phyloP scores from a whole-genome alignment of 1,140 invertebrate species.

The Sitobion miscanthi region DNA sequence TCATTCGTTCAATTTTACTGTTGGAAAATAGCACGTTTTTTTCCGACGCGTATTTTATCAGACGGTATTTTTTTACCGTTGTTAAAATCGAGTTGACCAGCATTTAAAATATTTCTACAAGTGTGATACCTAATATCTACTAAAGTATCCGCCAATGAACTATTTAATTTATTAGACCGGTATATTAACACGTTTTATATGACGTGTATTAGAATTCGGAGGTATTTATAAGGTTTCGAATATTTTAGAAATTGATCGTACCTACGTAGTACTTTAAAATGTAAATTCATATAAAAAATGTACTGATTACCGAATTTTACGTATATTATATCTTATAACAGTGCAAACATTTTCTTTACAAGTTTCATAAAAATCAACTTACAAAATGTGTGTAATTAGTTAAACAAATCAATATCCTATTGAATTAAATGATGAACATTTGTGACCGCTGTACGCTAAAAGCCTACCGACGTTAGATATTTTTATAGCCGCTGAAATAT shows the following conservation, averaged over 20 bases:
- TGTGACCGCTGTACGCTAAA: not conserved
- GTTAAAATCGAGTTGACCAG: no score
- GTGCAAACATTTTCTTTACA: not conserved
- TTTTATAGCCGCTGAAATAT: not conserved
- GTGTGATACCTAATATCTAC: no score
- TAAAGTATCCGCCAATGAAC: no score
- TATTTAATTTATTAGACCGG: no score
- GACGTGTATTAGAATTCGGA: no score
- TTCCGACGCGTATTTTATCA: not conserved
- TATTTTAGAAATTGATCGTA: not conserved
- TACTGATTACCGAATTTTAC: no score
- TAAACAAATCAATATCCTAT: not conserved
- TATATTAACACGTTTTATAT: no score
- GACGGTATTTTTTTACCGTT: no score
- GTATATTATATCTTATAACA: not conserved
- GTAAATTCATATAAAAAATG: no score
- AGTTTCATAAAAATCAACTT: no score
- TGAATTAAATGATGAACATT: not conserved
- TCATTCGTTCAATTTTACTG: not conserved
- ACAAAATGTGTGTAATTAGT: not conserved
- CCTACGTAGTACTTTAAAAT: not conserved
- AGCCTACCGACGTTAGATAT: not conserved
- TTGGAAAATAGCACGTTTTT: not conserved
- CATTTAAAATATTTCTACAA: no score
- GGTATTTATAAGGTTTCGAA: not conserved